Percentiles rank a stretch among this genome's conserved stretches.
These are phyloP conservation scores for Drosophila diplacantha DNA, from an alignment of 2,888 invertebrate species.

Conservation along the genomic window DNA sequence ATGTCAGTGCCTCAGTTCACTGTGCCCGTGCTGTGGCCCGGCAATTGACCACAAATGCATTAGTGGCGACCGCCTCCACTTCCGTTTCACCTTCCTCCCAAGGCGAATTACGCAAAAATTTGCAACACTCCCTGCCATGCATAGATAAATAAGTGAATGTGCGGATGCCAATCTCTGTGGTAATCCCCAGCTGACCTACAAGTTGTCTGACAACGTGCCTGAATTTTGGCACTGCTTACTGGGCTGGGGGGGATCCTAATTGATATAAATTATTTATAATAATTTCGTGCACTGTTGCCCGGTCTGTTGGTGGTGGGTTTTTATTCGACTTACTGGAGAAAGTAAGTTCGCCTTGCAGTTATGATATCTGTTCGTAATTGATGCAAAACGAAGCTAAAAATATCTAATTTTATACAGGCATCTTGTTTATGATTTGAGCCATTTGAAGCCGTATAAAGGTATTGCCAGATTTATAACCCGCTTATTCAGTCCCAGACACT, in stretches of 20 bases:
- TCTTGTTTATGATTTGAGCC: neutral
- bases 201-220: slow-evolving; percentile 25
- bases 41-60: slow-evolving; percentile 69
- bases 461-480: neutral
- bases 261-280: slow-evolving; percentile 25
- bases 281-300: neutral
- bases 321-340: neutral
- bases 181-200: slow-evolving; percentile 34
- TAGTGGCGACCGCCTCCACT: slow-evolving; percentile 41
- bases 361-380: neutral
- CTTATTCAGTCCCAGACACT: neutral
- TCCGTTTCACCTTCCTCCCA: slow-evolving; percentile 33
- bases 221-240: neutral
- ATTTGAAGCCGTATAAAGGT: too few relatives aligned
- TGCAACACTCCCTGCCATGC: slow-evolving; percentile 30
- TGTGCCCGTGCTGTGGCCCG: slow-evolving; percentile 16
- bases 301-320: neutral
- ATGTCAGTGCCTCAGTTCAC: slow-evolving; percentile 34
- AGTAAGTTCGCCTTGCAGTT: neutral
- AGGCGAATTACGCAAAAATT: slow-evolving; percentile 35
- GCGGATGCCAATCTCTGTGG: slow-evolving; percentile 27
- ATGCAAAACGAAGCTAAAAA: neutral
- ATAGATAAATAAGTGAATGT: slow-evolving; percentile 32
- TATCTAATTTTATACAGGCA: neutral
- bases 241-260: slow-evolving; percentile 4